Evolutionary conservation across 2,113 vertebrate species (phyloP).

Genomic region (Phaetusa simplex): DNA sequence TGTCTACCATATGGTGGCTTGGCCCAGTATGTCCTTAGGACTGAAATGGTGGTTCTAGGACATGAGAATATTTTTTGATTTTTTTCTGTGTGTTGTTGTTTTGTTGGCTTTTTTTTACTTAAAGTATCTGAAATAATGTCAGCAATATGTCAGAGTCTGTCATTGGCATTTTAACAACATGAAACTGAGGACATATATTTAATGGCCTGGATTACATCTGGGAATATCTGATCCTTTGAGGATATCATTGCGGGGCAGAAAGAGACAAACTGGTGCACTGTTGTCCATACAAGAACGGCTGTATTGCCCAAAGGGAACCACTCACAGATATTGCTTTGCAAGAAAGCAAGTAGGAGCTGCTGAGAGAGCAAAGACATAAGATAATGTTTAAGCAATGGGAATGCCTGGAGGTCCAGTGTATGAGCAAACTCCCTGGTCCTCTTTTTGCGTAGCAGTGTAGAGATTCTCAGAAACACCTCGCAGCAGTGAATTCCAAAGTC

Average conservation of each 20-base stretch:
- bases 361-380: neutral
- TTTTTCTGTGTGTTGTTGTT: too few relatives aligned
- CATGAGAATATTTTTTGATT: neutral
- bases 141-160: neutral
- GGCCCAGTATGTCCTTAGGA: neutral
- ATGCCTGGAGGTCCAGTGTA: neutral
- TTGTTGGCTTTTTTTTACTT: neutral
- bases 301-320: neutral
- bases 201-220: neutral
- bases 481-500: neutral
- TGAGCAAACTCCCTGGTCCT: neutral
- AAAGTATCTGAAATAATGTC: neutral
- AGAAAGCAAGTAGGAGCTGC: neutral
- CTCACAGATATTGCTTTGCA: neutral
- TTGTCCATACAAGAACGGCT: neutral
- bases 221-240: neutral
- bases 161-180: neutral
- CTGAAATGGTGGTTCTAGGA: neutral
- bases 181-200: neutral
- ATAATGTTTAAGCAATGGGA: neutral
- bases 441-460: neutral
- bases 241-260: neutral
- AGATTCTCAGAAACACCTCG: neutral
- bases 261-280: neutral
- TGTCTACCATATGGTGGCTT: fast-evolving